phyloP scores from a whole-genome alignment of 2,797 vertebrate species.

The Columba guinea region DNA sequence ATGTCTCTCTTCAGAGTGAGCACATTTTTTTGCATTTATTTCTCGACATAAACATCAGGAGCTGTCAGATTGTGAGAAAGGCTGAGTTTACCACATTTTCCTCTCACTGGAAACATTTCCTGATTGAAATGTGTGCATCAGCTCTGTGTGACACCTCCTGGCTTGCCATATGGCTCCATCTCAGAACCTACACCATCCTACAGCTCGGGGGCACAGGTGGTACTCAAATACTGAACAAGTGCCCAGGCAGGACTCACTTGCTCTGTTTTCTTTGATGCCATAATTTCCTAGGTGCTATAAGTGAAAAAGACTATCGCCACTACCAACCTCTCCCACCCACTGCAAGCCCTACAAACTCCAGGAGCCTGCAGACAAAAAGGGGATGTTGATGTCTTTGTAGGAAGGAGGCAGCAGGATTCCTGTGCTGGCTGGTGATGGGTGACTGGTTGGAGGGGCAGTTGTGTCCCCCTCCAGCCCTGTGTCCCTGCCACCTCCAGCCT shows the following conservation, averaged over 20 bases:
- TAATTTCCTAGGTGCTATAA: background rate
- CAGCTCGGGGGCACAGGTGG: background rate
- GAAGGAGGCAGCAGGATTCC: background rate
- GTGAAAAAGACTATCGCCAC: background rate
- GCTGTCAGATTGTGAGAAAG: conserved; percentile 41
- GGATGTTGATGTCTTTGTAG: background rate
- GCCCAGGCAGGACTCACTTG: background rate
- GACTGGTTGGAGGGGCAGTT: background rate
- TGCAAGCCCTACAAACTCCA: background rate
- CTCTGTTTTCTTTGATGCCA: background rate
- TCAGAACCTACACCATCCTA: background rate
- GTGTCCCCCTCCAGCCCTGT: background rate
- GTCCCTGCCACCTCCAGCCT: background rate
- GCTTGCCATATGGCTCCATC: background rate
- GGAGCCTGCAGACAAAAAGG: background rate
- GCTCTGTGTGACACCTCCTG: background rate
- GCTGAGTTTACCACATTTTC: conserved; percentile 33
- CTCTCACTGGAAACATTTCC: background rate
- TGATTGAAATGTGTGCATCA: background rate
- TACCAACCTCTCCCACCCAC: too few relatives aligned
- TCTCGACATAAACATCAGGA: background rate
- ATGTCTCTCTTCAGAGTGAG: background rate
- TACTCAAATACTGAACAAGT: background rate
- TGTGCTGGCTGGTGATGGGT: background rate
- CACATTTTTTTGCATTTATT: background rate